phyloP scores from a whole-genome alignment of 2,797 vertebrate species.

The Takifugu rubripes region DNA sequence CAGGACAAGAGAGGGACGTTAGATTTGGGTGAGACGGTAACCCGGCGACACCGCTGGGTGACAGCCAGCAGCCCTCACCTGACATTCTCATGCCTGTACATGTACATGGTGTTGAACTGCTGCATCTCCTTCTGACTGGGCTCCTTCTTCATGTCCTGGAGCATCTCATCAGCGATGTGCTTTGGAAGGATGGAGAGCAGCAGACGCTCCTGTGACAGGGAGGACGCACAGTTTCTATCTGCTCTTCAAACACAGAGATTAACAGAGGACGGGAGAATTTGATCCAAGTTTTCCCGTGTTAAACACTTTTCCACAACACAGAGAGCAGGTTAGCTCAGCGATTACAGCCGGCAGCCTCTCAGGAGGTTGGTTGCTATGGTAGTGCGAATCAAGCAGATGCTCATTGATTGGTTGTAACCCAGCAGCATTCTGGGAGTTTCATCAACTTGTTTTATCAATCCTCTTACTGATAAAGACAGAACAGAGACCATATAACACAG shows the following conservation, averaged over 20 bases:
- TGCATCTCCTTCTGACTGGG: conserved; percentile 92
- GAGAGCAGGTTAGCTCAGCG: conserved; percentile 52
- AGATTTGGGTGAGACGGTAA: background rate
- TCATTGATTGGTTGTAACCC: conserved; percentile 67
- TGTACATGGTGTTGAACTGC: conserved; percentile 99
- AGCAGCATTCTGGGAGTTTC: conserved; percentile 69
- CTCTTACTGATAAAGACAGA: conserved; percentile 10
- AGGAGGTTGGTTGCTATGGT: conserved; percentile 66
- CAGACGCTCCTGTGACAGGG: conserved; percentile 81
- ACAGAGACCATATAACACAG: too few relatives aligned
- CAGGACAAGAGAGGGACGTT: background rate
- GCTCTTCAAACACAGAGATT: too few relatives aligned
- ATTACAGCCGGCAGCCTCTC: conserved; percentile 73
- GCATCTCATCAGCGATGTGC: conserved; percentile 96
- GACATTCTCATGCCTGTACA: conserved; percentile 96
- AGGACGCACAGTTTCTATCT: background rate
- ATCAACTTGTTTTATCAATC: conserved; percentile 45
- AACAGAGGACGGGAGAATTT: too few relatives aligned
- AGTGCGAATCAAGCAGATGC: conserved; percentile 59
- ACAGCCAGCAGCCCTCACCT: conserved; percentile 71
- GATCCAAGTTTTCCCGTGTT: too few relatives aligned
- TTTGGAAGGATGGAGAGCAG: conserved; percentile 95
- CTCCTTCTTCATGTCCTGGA: conserved; percentile 97
- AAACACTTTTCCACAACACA: conserved; percentile 1
- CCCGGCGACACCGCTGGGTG: too few relatives aligned